Evolutionary conservation across 2,113 vertebrate species (phyloP).

Genomic region (Phasianus colchicus): DNA sequence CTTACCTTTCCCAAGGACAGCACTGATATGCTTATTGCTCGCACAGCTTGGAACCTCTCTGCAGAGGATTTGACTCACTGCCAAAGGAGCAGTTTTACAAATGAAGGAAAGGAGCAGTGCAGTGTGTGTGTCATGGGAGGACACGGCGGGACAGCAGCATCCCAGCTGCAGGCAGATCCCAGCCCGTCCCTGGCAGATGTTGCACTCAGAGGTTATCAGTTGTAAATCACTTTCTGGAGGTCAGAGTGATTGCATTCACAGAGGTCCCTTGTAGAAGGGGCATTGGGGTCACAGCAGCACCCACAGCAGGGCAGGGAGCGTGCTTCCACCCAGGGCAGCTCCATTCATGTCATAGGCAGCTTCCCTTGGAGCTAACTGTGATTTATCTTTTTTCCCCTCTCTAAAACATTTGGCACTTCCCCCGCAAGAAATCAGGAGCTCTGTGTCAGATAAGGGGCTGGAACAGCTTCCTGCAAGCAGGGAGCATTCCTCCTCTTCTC

Average conservation of each 20-base stretch:
- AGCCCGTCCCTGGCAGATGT: background rate
- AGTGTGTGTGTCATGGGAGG: background rate
- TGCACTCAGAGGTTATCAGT: background rate
- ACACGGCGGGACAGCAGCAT: background rate
- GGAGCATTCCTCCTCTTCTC: constrained; percentile 24
- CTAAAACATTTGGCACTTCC: constrained; percentile 55
- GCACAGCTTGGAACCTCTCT: background rate
- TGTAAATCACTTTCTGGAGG: background rate
- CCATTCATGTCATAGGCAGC: constrained; percentile 26
- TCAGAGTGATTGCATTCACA: rapidly evolving
- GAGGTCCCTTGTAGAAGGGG: background rate
- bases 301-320: background rate
- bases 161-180: background rate
- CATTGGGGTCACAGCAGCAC: background rate
- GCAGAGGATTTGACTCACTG: background rate
- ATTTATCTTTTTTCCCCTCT: background rate
- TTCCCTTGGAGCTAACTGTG: background rate
- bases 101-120: background rate
- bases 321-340: background rate
- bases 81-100: constrained; percentile 11
- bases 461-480: constrained; percentile 50
- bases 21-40: constrained; percentile 5
- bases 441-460: constrained; percentile 53
- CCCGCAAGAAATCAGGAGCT: constrained; percentile 40
- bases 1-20: constrained; percentile 49